Base-by-base conservation (phyloP, 2,888 invertebrate species). In the Cephonodes hylas region DNA sequence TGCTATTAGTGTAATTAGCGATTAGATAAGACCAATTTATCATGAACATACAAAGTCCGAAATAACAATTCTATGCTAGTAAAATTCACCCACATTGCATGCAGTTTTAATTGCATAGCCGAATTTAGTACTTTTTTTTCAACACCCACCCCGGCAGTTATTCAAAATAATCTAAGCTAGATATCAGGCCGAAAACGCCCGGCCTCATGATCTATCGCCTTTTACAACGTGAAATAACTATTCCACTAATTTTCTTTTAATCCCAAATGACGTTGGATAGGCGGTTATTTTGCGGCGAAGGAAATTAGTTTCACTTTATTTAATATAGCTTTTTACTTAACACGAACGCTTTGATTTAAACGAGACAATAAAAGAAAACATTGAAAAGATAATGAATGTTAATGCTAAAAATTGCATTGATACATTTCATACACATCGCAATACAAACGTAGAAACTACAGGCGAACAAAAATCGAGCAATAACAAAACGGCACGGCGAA, bases 81-180 rank as follows among this genome's bases (percentile, higher is more conserved):
- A 42, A 25, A 48, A 38, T 42, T 13, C 42, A 38, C 42, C 42
- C 64, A 63, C 63, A 60, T 57, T 65, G 66, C 62, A 59, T 64
- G 62, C 66, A 68, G 65, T 72, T 89, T 90, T 91, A 91, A 91
- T 91, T 91, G 88, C 88, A 81, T 77, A 81, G 74, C 72, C 78
- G 82, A 83, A 86, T 86, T 86, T 77, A 76, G 75, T 85, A 84
- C 85, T 83, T 75, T 83, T 85, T 89, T 89, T 81, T 79, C 79
- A 75, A 78, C 70, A 64, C 71, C 76, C 77, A 73, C 76, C 73
- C 76, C 72, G 72, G 83, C 84, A 84, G 88, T 91, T 89, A 89
- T 80, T 91, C 91, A 91, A 89, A 91, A 89, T 91, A 84, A 91
- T 92, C 91, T 91, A 84, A 75, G 80, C 79, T 81, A 83, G 86